These are phyloP conservation scores for Cossypha polioptera DNA, from an alignment of 2,797 vertebrate genomes.

Conservation along the genomic window DNA sequence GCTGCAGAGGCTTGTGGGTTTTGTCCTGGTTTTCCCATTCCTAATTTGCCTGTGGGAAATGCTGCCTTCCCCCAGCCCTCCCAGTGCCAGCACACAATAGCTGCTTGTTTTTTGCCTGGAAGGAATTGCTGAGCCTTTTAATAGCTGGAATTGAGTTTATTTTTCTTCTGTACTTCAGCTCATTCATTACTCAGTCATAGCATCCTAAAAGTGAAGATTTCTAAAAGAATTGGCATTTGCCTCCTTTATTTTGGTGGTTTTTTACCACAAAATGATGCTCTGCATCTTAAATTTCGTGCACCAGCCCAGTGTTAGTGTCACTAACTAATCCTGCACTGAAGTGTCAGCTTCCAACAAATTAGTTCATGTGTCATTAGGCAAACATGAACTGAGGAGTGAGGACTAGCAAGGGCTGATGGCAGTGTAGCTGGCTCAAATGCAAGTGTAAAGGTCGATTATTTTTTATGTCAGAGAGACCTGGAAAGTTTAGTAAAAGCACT, in stretches of 20 bases:
- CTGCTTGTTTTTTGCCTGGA: slow-evolving; percentile 10
- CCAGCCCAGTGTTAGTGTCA: background rate
- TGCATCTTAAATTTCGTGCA: background rate
- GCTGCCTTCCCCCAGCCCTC: background rate
- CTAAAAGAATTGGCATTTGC: background rate
- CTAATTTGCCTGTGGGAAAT: slow-evolving; percentile 50
- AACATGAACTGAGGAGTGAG: background rate
- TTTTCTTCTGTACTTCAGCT: slow-evolving; percentile 8
- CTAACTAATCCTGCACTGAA: background rate
- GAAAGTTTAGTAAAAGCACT: background rate
- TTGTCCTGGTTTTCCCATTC: slow-evolving; percentile 43
- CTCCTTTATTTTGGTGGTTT: background rate
- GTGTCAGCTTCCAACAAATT: background rate
- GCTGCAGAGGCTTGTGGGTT: background rate
- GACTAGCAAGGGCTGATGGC: background rate
- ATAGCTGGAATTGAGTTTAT: slow-evolving; percentile 27
- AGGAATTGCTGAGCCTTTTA: slow-evolving; percentile 22
- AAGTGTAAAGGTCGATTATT: background rate
- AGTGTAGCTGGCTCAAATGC: background rate
- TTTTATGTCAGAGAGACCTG: background rate
- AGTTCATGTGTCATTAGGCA: background rate
- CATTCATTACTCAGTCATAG: background rate
- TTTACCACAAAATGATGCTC: background rate
- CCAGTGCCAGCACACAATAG: background rate
- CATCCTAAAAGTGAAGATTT: background rate